Evolutionary conservation across 2,113 vertebrate species (phyloP).

Genomic region (Ptilorrhoa leucosticta): DNA sequence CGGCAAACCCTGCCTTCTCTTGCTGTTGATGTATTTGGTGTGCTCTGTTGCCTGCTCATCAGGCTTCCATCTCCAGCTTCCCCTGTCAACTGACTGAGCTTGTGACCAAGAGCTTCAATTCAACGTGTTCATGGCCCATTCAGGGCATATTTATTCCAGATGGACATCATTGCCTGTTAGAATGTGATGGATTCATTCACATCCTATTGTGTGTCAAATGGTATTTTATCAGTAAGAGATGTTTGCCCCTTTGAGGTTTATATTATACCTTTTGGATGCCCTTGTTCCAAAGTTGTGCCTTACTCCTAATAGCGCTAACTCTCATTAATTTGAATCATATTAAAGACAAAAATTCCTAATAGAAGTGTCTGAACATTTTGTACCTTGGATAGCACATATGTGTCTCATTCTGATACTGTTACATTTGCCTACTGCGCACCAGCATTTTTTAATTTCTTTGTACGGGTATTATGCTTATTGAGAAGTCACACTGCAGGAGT

Average conservation of each 20-base stretch:
- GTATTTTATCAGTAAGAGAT: neutral
- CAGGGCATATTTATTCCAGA: neutral
- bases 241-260: neutral
- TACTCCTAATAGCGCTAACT: neutral
- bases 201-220: neutral
- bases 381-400: neutral
- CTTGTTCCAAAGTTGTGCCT: neutral
- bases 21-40: neutral
- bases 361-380: neutral
- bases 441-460: neutral
- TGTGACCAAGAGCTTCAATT: neutral
- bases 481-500: neutral
- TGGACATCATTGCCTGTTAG: neutral
- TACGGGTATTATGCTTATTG: neutral
- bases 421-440: accelerated
- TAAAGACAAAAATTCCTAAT: neutral
- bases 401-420: neutral
- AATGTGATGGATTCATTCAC: neutral
- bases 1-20: neutral
- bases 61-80: neutral
- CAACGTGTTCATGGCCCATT: neutral
- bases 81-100: neutral
- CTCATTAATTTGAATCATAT: neutral
- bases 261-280: neutral
- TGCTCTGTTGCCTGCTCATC: neutral